Evolutionary conservation across 2,797 vertebrate species (phyloP).

Genomic region (Triplophysa yarkandensis): DNA sequence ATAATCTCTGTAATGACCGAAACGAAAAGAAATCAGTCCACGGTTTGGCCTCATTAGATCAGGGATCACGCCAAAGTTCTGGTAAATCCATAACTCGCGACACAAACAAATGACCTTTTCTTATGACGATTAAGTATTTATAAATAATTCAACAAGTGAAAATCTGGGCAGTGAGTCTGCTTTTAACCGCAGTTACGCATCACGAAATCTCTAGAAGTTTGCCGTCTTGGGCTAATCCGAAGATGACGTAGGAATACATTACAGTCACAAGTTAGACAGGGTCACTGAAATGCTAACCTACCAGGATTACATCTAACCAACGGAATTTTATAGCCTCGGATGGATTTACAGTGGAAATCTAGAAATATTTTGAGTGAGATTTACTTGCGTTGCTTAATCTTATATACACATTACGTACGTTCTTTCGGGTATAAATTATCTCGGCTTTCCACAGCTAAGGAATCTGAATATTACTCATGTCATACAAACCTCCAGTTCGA

Average conservation of each 20-base stretch:
- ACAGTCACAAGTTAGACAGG: slow-evolving; percentile 16
- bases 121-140: not conserved
- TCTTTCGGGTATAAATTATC: not conserved
- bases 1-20: slow-evolving; percentile 11
- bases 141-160: slow-evolving; percentile 11
- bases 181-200: slow-evolving; percentile 8
- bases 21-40: slow-evolving; percentile 16
- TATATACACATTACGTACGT: slow-evolving; percentile 25
- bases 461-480: slow-evolving; percentile 21
- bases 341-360: slow-evolving; percentile 21
- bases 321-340: slow-evolving; percentile 33
- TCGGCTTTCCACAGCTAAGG: slow-evolving; percentile 25
- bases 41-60: slow-evolving; percentile 1
- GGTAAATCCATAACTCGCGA: not conserved
- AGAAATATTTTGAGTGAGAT: slow-evolving; percentile 18
- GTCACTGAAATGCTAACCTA: slow-evolving; percentile 28
- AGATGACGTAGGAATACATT: slow-evolving; percentile 40
- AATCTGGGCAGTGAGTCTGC: not conserved
- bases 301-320: slow-evolving; percentile 25
- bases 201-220: slow-evolving; percentile 7
- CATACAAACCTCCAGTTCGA: slow-evolving; percentile 2
- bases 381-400: slow-evolving; percentile 30
- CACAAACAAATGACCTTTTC: slow-evolving; percentile 6
- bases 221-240: slow-evolving; percentile 17
- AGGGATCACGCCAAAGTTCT: not conserved